Evolutionary conservation across 2,888 invertebrate species (phyloP), one percentile per base, ranked within the genome.

Genomic region (Pegoplata infirma): DNA sequence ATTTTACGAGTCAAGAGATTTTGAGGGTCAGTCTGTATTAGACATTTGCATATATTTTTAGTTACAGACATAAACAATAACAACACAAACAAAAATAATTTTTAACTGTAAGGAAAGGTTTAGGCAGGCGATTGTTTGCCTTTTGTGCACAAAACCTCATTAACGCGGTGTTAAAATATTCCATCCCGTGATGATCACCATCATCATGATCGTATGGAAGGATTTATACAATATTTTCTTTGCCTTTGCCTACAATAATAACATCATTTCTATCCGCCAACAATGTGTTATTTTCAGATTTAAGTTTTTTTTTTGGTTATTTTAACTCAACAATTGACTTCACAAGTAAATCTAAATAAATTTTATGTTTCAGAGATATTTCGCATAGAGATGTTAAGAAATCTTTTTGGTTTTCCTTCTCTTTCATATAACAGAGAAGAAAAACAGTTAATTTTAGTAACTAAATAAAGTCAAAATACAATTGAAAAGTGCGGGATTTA

Each of bases 1-100:
- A 44, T 47, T 66, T 66, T 56, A 53, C 51, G 44, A 69, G 46
- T 64, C 49, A 58, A 69, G 76, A 59, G 49, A 61, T 53, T 46
- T 44, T 28, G 19, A 69, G 69, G 44, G 44, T 44, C 69, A 59
- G 69, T 17, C 51, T 8, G 5, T 8, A n/a, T 10, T 23, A 12
- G 28, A 25, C 19, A 73, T 73, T 73, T 66, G 56, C 58, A 58
- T 58, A 66, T 14, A 36, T n/a, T n/a, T n/a, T n/a, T n/a, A n/a
- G n/a, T n/a, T 10, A 32, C 3, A 32, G 14, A n/a, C 12, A n/a
- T 5, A 10, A 19, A 19, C 14, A 47, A 47, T 17, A 17, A 47
- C 5, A 6, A 17, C 10, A n/a, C 10, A 3, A 49, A 12, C 12
- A 49, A 49, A 49, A 21, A 19, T 12, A 49, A 10, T 21, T 19